Evolutionary conservation across 1,140 invertebrate species (phyloP).

Genomic region (Panulirus ornatus): DNA sequence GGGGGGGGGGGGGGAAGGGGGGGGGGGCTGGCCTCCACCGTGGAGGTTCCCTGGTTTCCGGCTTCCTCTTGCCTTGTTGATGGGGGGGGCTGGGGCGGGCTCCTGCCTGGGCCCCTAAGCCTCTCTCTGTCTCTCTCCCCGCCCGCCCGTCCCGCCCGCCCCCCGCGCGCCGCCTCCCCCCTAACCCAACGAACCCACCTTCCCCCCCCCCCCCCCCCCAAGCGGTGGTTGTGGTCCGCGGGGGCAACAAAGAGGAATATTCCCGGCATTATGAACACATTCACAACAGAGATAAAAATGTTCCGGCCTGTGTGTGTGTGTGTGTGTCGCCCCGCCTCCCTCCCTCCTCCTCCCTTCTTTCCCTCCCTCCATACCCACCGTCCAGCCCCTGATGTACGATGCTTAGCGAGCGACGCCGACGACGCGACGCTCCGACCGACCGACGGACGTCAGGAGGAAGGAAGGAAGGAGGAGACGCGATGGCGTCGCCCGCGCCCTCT

Average conservation of each 20-base stretch:
- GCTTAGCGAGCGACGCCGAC: not conserved
- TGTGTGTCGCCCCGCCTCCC: not conserved
- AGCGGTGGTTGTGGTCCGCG: constrained; percentile 16
- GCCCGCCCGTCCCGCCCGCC: not conserved
- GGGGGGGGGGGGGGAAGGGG: no score
- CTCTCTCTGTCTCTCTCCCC: not conserved
- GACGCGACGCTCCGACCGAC: not conserved
- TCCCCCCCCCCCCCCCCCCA: not conserved
- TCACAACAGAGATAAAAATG: constrained; percentile 69
- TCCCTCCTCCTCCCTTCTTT: no score
- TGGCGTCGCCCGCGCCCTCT: no score
- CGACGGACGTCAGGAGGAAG: not conserved
- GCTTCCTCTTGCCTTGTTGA: not conserved
- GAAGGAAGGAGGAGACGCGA: not conserved
- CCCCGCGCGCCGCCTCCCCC: not conserved
- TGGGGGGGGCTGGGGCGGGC: no score
- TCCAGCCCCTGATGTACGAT: constrained; percentile 1
- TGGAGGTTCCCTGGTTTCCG: not conserved
- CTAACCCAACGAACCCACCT: no score
- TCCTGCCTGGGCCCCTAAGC: no score
- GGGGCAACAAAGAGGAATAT: constrained; percentile 62
- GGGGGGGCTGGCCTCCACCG: not conserved
- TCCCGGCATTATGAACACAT: constrained; percentile 67
- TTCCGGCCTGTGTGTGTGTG: constrained; percentile 31
- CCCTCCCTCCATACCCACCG: no score